A percentile compares a stretch with the other conserved stretches of the same genome.
Conservation (phyloP, 2,888 invertebrate genomes). For the Eristalis intricaria region DNA sequence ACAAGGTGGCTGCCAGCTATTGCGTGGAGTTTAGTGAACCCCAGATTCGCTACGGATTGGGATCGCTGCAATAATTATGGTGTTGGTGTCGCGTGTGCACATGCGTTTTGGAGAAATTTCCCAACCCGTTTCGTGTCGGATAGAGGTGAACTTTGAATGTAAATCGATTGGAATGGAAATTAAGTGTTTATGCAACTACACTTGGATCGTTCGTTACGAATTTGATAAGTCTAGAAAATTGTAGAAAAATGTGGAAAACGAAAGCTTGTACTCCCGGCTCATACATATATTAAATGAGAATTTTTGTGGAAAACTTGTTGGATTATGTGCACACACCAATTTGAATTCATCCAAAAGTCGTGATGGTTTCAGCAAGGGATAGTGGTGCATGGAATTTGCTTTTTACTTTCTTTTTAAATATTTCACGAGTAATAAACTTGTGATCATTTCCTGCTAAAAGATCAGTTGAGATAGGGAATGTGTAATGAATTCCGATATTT, state of each 20-base stretch:
- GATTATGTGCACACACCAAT: background rate
- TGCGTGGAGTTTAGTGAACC: constrained; percentile 44
- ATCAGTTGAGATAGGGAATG: background rate
- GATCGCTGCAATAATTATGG: constrained; percentile 20
- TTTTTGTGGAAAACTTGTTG: background rate
- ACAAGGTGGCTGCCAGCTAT: background rate
- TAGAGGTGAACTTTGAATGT: constrained; percentile 24
- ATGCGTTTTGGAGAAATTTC: constrained; percentile 53
- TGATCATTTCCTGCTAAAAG: background rate
- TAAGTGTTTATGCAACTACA: background rate
- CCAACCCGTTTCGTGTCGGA: constrained; percentile 27
- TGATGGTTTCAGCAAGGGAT: too few relatives aligned
- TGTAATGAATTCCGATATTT: background rate
- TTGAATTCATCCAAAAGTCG: background rate
- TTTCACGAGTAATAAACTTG: too few relatives aligned
- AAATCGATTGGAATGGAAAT: constrained; percentile 1
- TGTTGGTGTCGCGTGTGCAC: constrained; percentile 27
- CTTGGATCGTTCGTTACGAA: background rate
- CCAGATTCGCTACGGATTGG: constrained; percentile 22
- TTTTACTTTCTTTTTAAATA: background rate
- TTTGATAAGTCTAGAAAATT: background rate
- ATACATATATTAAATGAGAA: background rate
- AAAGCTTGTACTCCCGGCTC: background rate
- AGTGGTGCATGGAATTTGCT: background rate
- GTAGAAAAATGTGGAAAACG: background rate